A percentile compares a stretch with the other conserved stretches of the same genome.
These are phyloP conservation scores for Chloroclysta siterata DNA, from an alignment of 2,888 invertebrate genomes.

Conservation along the genomic window DNA sequence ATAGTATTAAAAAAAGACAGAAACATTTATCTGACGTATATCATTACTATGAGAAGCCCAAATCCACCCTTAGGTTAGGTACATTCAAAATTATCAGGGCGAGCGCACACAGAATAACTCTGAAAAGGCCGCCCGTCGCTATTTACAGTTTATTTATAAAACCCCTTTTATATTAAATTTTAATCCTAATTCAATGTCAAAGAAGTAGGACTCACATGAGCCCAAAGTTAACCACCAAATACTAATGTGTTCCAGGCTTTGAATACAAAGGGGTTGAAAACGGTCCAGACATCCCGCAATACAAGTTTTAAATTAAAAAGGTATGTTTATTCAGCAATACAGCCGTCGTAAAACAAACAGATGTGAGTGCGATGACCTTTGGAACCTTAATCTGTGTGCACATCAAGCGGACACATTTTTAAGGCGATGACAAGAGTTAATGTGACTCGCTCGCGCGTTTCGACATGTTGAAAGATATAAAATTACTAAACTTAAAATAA, in stretches of 20 bases:
- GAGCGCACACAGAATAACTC: background rate
- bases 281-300: conserved; percentile 15
- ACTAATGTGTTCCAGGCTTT: conserved; percentile 11
- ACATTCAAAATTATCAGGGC: background rate
- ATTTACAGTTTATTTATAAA: background rate
- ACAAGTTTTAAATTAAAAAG: conserved; percentile 29
- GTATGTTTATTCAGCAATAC: conserved; percentile 26
- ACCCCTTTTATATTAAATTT: background rate
- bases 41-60: no score
- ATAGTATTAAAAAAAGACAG: no score
- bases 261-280: conserved; percentile 25
- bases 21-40: no score
- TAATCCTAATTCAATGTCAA: conserved; percentile 11
- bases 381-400: conserved; percentile 4
- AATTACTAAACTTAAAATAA: no score
- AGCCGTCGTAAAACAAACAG: conserved; percentile 20
- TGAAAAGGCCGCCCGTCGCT: background rate
- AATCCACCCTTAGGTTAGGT: no score
- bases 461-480: no score
- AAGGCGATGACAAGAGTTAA: no score
- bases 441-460: no score
- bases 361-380: conserved; percentile 20
- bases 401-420: conserved; percentile 15
- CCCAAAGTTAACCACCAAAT: conserved; percentile 15
- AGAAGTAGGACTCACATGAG: background rate